Conservation (phyloP, 2,888 invertebrate genomes). For the Cistogaster globosa region DNA sequence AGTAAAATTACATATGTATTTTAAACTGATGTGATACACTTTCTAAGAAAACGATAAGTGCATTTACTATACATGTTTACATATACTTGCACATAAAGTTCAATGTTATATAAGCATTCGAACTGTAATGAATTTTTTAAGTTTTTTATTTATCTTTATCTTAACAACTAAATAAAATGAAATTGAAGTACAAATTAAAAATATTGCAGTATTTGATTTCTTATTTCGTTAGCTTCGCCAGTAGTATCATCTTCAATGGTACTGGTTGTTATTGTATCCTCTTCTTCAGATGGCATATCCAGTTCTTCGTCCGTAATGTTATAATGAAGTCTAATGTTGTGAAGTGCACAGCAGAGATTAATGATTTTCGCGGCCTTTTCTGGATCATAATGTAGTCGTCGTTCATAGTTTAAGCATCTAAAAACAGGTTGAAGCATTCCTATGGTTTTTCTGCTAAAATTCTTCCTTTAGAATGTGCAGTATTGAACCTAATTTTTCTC, state of each 20-base stretch:
- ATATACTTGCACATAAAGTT: neutral
- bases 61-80: neutral
- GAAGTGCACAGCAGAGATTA: slow-evolving; percentile 1
- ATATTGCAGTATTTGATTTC: slow-evolving; percentile 9
- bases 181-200: slow-evolving; percentile 9
- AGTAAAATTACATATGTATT: neutral
- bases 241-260: neutral
- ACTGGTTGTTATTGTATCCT: neutral
- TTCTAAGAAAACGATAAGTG: neutral
- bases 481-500: neutral
- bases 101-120: too few relatives aligned
- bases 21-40: neutral
- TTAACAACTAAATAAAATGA: neutral
- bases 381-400: slow-evolving; percentile 9
- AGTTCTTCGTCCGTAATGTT: neutral
- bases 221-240: neutral
- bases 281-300: neutral
- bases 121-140: neutral
- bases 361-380: slow-evolving; percentile 16
- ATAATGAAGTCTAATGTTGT: slow-evolving; percentile 10
- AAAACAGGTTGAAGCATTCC: slow-evolving; percentile 6
- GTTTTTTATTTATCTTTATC: neutral
- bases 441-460: slow-evolving; percentile 5
- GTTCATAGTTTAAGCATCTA: slow-evolving; percentile 10
- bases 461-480: slow-evolving; percentile 14